A percentile compares a stretch with the other conserved stretches of the same genome.
phyloP scores from a whole-genome alignment of 2,113 vertebrate genomes.

The Aldabrachelys gigantea region DNA sequence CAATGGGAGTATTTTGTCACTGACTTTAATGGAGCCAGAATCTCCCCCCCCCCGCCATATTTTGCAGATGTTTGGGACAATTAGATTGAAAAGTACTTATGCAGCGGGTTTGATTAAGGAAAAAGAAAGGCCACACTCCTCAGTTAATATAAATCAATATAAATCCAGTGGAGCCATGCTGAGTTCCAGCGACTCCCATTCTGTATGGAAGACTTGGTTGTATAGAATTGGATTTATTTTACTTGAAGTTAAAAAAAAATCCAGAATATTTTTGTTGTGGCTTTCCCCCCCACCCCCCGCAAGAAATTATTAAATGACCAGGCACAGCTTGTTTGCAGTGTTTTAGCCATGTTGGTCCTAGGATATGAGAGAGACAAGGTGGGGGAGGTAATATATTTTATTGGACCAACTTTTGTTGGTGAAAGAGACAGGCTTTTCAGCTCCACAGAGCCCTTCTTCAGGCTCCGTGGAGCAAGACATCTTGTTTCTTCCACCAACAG shows the following conservation, averaged over 20 bases:
- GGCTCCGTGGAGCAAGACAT: background rate
- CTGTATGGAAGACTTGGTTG: background rate
- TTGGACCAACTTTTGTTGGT: background rate
- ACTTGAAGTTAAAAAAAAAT: background rate
- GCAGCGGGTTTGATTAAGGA: background rate
- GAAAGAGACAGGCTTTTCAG: background rate
- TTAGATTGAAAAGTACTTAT: background rate
- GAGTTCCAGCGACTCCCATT: background rate
- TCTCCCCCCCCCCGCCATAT: background rate
- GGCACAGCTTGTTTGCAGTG: background rate
- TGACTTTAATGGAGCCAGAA: background rate
- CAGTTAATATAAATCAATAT: background rate
- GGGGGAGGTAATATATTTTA: background rate
- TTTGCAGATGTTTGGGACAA: background rate
- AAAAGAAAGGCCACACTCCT: background rate
- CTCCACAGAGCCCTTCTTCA: no score
- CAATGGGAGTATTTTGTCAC: background rate
- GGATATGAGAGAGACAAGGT: background rate
- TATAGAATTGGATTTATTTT: background rate
- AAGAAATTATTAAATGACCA: background rate
- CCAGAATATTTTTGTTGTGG: background rate
- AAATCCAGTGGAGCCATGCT: background rate
- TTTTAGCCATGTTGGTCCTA: background rate
- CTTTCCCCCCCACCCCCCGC: background rate
- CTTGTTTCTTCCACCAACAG: background rate